Conservation (phyloP, 2,888 invertebrate genomes). For the Trachelus stipa region DNA sequence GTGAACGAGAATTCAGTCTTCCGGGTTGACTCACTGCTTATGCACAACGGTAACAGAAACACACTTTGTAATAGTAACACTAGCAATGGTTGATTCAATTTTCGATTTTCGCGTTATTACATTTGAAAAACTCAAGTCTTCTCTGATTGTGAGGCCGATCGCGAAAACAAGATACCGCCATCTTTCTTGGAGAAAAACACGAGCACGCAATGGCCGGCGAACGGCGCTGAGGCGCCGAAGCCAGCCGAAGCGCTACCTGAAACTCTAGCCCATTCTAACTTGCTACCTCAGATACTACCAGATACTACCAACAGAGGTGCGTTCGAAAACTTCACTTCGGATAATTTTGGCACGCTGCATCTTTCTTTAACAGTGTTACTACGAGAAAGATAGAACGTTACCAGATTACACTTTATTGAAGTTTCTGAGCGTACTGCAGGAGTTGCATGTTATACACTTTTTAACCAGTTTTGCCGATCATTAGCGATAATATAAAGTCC, state of each 20-base stretch:
- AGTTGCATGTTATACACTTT: neutral
- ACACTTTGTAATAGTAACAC: neutral
- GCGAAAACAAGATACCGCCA: constrained; percentile 60
- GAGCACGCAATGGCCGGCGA: constrained; percentile 49
- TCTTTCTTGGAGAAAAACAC: constrained; percentile 58
- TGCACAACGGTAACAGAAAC: neutral
- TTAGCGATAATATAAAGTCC: too few relatives aligned
- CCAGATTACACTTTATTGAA: too few relatives aligned
- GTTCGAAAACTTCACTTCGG: too few relatives aligned
- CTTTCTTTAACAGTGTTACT: too few relatives aligned
- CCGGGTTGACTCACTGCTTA: neutral
- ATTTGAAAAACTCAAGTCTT: constrained; percentile 30
- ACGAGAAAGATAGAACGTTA: too few relatives aligned
- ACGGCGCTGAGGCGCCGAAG: neutral
- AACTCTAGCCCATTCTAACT: neutral
- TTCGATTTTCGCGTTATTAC: neutral
- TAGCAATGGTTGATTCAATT: neutral
- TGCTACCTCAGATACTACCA: neutral
- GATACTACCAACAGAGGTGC: neutral
- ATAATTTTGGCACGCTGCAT: too few relatives aligned
- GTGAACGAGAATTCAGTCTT: neutral
- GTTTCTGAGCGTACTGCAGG: neutral
- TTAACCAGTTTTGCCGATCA: neutral
- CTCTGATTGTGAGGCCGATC: constrained; percentile 34
- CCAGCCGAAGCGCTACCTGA: neutral